Conservation (phyloP, 92 coral and sea anemone genomes). For the Actinernus sp. region DNA sequence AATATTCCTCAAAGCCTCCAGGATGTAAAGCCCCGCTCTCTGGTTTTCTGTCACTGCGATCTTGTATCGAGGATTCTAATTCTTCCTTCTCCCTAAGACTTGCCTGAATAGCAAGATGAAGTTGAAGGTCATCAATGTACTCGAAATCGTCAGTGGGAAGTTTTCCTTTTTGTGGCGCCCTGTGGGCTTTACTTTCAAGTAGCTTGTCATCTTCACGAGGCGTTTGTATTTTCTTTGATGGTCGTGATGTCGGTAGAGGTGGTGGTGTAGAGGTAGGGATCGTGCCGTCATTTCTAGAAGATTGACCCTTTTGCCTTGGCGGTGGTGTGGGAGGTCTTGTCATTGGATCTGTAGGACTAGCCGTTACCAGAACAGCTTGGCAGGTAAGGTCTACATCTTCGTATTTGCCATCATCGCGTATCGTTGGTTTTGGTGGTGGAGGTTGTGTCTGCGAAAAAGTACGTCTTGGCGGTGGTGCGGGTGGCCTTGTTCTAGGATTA, state of each 20-base stretch:
- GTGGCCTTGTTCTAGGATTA: no score
- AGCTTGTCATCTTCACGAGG: not conserved
- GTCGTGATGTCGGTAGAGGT: constrained; percentile 1
- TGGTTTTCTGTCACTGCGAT: not conserved
- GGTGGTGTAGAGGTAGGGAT: constrained; percentile 1
- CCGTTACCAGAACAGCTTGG: not conserved
- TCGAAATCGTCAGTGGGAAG: constrained; percentile 32
- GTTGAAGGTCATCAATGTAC: constrained; percentile 30
- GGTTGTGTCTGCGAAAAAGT: no score
- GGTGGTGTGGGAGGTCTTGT: constrained; percentile 3
- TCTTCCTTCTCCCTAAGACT: constrained; percentile 7
- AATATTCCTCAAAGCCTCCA: no score
- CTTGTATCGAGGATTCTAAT: no score
- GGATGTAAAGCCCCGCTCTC: no score
- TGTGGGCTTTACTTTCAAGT: no score
- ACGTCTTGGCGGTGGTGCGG: no score
- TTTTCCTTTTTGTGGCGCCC: no score
- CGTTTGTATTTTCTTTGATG: not conserved
- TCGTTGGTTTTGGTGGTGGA: no score
- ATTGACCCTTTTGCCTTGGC: no score
- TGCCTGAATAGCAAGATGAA: constrained; percentile 37
- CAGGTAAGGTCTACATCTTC: constrained; percentile 15
- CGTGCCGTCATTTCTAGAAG: not conserved
- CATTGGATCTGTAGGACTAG: not conserved
- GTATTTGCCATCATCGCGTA: no score